Base-by-base conservation (phyloP, 2,888 invertebrate species). In the Stomorhina lunata region DNA sequence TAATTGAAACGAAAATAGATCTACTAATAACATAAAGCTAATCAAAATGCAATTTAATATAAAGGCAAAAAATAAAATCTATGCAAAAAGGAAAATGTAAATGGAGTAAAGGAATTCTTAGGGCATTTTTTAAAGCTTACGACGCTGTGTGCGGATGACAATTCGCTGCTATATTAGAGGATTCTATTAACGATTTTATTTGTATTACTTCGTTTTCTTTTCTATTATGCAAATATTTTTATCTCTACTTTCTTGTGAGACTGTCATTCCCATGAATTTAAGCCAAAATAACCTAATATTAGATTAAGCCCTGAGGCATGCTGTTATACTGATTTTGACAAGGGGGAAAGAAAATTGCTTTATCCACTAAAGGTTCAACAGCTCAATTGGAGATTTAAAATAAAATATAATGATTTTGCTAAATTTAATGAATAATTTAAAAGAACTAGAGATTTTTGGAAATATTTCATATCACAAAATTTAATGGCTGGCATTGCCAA, bases 301-400 rank as follows among this genome's bases (percentile, higher is more conserved):
- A 53, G 50, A 68, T 73, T 68, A 73, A 45, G 68, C 68, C 63
- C 37, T 7, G 48, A 69, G 69, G 69, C 20, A 75, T 69, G 20
- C 9, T 59, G 48, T 53, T 72, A 4, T 34, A 17, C 27, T 77
- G 40, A 77, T 43, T 76, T 76, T 50, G 27, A 4, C 15, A 29
- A 0, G 50, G 40, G 6, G 25, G 20, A 59, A 34, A 27, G 50
- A 48, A 50, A 43, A 32, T 20, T 4, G 1, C 17, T 25, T 45
- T 9, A 15, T 15, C 17, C 4, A 43, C 2, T 20, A 9, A 45
- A 10, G 10, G 5, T n/a, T 17, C 17, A 5, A 1, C 2, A 27
- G 25, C 7, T 32, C 4, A 25, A 34, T 50, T 32, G 32, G 4
- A 2, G 32, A 34, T 4, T 34, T 50, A 34, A 45, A 3, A 45